Evolutionary conservation across 2,888 invertebrate genomes (phyloP), one percentile per base, ranked within the genome.

Genomic region (Andricus curvator): DNA sequence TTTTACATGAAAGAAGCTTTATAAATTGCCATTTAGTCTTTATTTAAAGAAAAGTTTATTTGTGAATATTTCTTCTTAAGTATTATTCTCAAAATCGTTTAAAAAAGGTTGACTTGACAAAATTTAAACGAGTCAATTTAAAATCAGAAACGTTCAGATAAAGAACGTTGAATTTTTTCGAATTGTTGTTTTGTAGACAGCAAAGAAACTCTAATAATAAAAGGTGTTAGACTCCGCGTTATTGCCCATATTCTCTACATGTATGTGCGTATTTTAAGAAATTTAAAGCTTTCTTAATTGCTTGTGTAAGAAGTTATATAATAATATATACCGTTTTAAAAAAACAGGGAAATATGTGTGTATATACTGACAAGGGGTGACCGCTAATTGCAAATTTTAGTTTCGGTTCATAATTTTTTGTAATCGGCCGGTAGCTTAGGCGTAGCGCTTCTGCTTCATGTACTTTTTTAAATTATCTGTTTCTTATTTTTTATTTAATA

Each of bases 201-300:
- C 6, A 62, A 62, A 62, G 15, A 29, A 62, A 62, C 29, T 62
- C 9, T 20, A 29, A 56, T 33, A 56, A 56, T 56, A 8, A 74
- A 56, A 33, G 17, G 25, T 25, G 37, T 51, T 51, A 70, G 29
- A 51, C 29, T 56, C 33, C 51, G 51, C 29, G n/a, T 20, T 33
- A 74, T 33, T 74, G 33, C 56, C 29, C 56, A 56, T 56, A 56
- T 74, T 70, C 20, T 70, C 70, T 70, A 56, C 29, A 74, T 74
- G 33, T 74, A 74, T 74, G 74, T 74, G 56, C 74, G 51, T 74
- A 74, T 13, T 74, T 74, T 74, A 56, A 56, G 51, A 74, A 56
- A 56, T 22, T 68, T 11, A 11, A n/a, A 67, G 11, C 13, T 11
- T 67, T 67, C 15, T 41, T 48, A 25, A 44, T 15, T 17, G 68